These are phyloP conservation scores for Lacerta agilis DNA, from an alignment of 2,797 vertebrate genomes.

Conservation along the genomic window DNA sequence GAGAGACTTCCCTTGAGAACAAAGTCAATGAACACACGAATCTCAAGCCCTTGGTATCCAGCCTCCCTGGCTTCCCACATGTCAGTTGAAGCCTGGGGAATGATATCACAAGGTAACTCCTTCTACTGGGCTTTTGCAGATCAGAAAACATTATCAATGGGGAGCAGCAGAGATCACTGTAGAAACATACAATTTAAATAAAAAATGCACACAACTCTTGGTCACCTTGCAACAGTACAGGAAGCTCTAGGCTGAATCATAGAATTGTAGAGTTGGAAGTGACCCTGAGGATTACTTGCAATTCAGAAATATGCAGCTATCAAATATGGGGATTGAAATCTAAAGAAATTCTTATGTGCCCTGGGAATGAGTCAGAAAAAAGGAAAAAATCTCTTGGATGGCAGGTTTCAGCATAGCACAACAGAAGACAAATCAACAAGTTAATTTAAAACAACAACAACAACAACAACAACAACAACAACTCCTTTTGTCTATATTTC, in stretches of 20 bases:
- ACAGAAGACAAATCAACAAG: background rate
- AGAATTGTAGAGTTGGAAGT: no score
- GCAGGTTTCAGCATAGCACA: background rate
- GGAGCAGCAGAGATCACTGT: background rate
- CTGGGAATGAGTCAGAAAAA: background rate
- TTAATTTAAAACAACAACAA: background rate
- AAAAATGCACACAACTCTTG: no score
- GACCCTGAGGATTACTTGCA: no score
- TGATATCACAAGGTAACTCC: background rate
- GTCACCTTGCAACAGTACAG: background rate
- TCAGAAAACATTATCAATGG: background rate
- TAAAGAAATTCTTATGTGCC: background rate
- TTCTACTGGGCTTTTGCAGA: background rate
- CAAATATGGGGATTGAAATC: background rate
- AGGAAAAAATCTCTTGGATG: background rate
- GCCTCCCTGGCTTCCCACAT: background rate
- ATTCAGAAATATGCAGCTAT: background rate
- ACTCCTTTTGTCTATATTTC: slow-evolving; percentile 1
- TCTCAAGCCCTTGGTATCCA: background rate
- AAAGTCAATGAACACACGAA: background rate
- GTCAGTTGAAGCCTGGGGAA: background rate
- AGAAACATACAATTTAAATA: background rate
- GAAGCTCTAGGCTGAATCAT: background rate
- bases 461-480: background rate
- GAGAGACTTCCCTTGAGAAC: background rate